phyloP scores from a whole-genome alignment of 2,888 invertebrate species.

The Tetheella fluctuosa region DNA sequence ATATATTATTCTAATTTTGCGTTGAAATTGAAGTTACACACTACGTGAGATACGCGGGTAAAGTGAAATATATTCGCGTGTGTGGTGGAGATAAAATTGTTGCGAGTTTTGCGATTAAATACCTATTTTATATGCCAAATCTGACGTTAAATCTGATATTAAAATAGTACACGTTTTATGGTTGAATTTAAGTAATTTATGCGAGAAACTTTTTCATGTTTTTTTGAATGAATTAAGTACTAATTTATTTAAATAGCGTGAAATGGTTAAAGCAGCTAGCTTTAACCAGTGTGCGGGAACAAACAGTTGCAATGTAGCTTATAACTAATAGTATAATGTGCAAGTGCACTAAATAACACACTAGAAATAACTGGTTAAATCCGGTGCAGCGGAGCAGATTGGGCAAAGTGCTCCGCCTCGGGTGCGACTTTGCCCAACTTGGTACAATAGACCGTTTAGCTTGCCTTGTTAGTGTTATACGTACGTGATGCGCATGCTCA shows the following conservation, averaged over 20 bases:
- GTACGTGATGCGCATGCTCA: slow-evolving; percentile 21
- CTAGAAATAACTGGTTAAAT: slow-evolving; percentile 34
- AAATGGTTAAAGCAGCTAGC: no score
- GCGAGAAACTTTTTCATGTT: no score
- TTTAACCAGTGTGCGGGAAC: no score
- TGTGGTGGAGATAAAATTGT: slow-evolving; percentile 8
- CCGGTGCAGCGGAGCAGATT: slow-evolving; percentile 21
- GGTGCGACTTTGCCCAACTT: slow-evolving; percentile 24
- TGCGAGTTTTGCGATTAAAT: slow-evolving; percentile 3
- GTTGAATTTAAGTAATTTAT: no score
- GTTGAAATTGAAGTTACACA: slow-evolving; percentile 2
- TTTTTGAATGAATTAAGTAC: no score
- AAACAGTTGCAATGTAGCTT: neutral
- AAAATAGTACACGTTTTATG: neutral
- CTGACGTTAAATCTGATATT: neutral
- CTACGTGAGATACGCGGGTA: neutral
- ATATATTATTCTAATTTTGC: neutral
- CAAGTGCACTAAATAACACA: slow-evolving; percentile 24
- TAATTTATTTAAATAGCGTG: no score
- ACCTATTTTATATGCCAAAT: slow-evolving; percentile 11
- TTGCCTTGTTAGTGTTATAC: slow-evolving; percentile 22
- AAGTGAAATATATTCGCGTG: slow-evolving; percentile 3
- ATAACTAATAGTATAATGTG: slow-evolving; percentile 17
- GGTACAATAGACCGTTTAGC: slow-evolving; percentile 28
- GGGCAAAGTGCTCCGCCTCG: slow-evolving; percentile 20